These are phyloP conservation scores for Rhynchotus rufescens DNA, from an alignment of 2,797 vertebrate species.

Conservation along the genomic window DNA sequence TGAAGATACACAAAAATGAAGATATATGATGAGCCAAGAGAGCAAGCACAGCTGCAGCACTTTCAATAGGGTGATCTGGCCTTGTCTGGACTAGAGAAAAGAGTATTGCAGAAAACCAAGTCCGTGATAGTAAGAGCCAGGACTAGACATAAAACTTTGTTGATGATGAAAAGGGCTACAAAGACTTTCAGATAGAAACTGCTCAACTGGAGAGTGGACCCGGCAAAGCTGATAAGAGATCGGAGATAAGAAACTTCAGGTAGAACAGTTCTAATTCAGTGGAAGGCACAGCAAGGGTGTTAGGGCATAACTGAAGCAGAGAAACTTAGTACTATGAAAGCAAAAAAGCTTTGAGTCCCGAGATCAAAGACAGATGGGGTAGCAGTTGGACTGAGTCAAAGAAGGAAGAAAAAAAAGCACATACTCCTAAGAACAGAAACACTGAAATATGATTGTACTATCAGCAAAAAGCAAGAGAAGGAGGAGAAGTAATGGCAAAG, in stretches of 20 bases:
- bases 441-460: not conserved
- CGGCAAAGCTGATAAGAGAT: not conserved
- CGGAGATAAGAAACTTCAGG: not conserved
- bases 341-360: not conserved
- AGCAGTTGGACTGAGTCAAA: conserved; percentile 3
- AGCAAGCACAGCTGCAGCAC: not conserved
- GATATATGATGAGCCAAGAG: not conserved
- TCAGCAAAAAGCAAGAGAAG: not conserved
- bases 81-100: not conserved
- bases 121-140: not conserved
- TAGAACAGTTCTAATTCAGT: not conserved
- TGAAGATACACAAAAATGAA: not conserved
- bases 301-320: conserved; percentile 29
- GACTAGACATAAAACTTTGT: not conserved
- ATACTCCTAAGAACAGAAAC: not conserved
- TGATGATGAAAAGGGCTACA: not conserved
- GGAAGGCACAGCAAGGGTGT: conserved; percentile 25
- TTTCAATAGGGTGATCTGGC: not conserved
- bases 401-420: not conserved
- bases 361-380: conserved; percentile 40
- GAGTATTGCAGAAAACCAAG: not conserved
- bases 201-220: not conserved
- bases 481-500: not conserved
- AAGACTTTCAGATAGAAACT: not conserved
- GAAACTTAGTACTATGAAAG: not conserved